Evolutionary conservation across 2,113 vertebrate species (phyloP), one percentile per base, ranked within the genome.

Genomic region (Ceyx melanurus): DNA sequence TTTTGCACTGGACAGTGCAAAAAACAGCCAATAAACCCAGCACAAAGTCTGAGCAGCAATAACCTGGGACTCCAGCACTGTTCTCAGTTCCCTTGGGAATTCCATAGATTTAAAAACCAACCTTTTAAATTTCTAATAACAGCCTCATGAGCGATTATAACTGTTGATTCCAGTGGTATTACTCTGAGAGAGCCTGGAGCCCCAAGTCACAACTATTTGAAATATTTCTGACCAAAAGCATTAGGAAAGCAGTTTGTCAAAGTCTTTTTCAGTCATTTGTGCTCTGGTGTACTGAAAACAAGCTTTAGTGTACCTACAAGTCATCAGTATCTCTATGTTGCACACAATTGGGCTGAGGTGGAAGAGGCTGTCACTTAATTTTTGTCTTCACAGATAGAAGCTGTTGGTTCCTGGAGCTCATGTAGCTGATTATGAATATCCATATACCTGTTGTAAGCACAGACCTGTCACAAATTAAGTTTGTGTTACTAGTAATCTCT

Each of bases 201-300:
- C 85, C 35, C 21, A 64, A 90, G 73, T 86, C 86, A 66, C 77
- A 94, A 71, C 68, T 71, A 75, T 80, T 82, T 67, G 82, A 95
- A 96, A 83, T 46, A 64, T 0, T 0, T n/a, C 60, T 0, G 1
- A 85, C 78, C 23, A 81, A 93, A 73, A 67, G n/a, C 85, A 83
- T 94, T 93, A 95, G 70, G 46, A 71, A 87, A 93, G 61, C 72
- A 86, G 64, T 46, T 53, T 72, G 68, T 94, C 92, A 94, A 77
- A 93, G 74, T 62, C 82, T 68, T 40, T 82, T 80, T 31, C n/a
- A 75, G 64, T 92, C 17, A 13, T 89, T 89, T 85, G 50, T 28
- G 4, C 67, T 85, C 58, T 76, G 88, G 18, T 56, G 92, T 86
- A 45, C 51, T 77, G 58, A 90, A 94, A 94, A 88, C 33, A 80